Percentiles rank a stretch among this genome's conserved stretches.
Evolutionary conservation across 2,797 vertebrate genomes (phyloP).

Genomic region (Sebastes itinus): DNA sequence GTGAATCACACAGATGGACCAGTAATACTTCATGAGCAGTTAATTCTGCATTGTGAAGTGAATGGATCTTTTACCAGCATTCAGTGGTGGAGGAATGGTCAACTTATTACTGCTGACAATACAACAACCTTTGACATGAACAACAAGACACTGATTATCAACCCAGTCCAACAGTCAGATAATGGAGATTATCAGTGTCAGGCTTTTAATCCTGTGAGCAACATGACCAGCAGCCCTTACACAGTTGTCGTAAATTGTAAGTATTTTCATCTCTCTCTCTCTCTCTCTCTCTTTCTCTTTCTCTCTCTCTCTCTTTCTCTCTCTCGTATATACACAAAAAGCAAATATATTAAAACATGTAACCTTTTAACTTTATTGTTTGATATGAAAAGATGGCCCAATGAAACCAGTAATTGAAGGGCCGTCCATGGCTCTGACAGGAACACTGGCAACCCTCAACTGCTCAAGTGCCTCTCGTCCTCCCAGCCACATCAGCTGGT

Average conservation of each 20-base stretch:
- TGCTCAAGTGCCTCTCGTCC: conserved; percentile 55
- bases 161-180: conserved; percentile 53
- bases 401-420: conserved; percentile 19
- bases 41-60: conserved; percentile 69
- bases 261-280: conserved; percentile 26
- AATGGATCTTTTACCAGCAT: conserved; percentile 43
- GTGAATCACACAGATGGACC: conserved; percentile 16
- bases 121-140: conserved; percentile 17
- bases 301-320: background rate
- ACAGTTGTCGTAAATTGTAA: conserved; percentile 70
- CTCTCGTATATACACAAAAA: background rate
- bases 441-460: conserved; percentile 8
- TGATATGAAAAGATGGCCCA: conserved; percentile 50
- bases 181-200: conserved; percentile 68
- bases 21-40: conserved; percentile 42
- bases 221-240: conserved; percentile 60
- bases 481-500: conserved; percentile 48
- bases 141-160: conserved; percentile 67
- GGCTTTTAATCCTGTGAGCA: conserved; percentile 72
- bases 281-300: background rate
- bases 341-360: background rate
- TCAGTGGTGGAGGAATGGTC: conserved; percentile 67
- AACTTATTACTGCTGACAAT: conserved; percentile 35
- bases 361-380: background rate
- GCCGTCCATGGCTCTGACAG: conserved; percentile 10